phyloP scores from a whole-genome alignment of 2,888 invertebrate genomes.

The Trachelus tabidus region DNA sequence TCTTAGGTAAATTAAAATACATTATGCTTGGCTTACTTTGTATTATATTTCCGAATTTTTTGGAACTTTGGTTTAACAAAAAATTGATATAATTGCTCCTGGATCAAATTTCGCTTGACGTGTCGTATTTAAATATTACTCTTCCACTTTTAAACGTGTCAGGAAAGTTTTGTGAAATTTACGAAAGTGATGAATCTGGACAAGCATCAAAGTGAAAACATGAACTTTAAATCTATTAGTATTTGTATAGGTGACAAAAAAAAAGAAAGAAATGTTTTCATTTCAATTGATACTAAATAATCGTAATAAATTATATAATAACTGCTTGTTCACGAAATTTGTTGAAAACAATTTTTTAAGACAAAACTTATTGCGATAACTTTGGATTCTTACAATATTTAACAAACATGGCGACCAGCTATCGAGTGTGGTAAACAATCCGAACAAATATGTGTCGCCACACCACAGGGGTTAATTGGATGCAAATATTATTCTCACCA shows the following conservation, averaged over 20 bases:
- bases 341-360: not conserved
- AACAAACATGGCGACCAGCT: slow-evolving; percentile 11
- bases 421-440: slow-evolving; percentile 17
- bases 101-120: no score
- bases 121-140: not conserved
- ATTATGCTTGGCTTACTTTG: not conserved
- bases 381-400: not conserved
- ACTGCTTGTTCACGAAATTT: not conserved
- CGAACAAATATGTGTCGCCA: slow-evolving; percentile 9
- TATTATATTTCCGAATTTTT: not conserved
- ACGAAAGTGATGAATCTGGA: not conserved
- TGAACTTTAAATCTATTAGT: not conserved
- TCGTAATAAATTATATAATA: no score
- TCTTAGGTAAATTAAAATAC: slow-evolving; percentile 11
- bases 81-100: not conserved
- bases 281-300: no score
- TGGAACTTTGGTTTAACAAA: not conserved
- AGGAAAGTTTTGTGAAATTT: not conserved
- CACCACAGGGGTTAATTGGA: slow-evolving; percentile 28
- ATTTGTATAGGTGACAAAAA: no score
- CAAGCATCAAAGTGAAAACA: not conserved
- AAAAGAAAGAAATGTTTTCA: no score
- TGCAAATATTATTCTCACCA: slow-evolving; percentile 37
- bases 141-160: not conserved
- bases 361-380: not conserved